phyloP scores from a whole-genome alignment of 2,113 vertebrate genomes.

The Sprattus sprattus region DNA sequence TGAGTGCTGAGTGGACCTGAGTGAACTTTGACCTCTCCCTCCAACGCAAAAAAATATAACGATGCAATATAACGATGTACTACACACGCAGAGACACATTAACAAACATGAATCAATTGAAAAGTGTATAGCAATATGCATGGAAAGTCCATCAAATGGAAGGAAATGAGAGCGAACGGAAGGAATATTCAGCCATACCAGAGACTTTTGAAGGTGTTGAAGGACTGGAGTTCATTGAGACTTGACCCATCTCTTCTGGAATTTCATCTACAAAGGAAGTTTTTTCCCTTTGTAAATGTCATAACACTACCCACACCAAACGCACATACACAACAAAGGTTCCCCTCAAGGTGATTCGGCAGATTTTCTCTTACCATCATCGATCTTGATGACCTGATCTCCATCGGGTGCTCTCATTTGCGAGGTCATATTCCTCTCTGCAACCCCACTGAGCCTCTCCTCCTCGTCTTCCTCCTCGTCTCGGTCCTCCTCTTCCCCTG shows the following conservation, averaged over 20 bases:
- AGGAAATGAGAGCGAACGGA: background rate
- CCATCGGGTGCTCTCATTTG: conserved; percentile 41
- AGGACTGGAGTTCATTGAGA: conserved; percentile 37
- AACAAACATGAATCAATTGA: too few species aligned
- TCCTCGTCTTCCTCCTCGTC: conserved; percentile 51
- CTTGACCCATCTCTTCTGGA: conserved; percentile 46
- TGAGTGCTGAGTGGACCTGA: background rate
- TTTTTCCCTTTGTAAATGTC: background rate
- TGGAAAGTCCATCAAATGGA: background rate
- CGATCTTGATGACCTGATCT: conserved; percentile 68
- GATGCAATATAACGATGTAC: too few species aligned
- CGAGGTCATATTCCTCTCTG: conserved; percentile 49
- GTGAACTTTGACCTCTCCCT: too few species aligned
- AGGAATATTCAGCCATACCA: background rate
- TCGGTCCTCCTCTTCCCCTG: conserved; percentile 46
- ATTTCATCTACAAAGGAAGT: conserved; percentile 40
- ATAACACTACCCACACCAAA: background rate
- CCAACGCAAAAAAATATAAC: too few species aligned
- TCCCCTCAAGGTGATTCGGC: conserved; percentile 43
- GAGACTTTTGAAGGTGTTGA: conserved; percentile 6
- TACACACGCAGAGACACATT: too few species aligned
- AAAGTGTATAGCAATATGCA: too few species aligned
- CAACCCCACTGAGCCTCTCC: conserved; percentile 39
- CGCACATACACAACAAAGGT: background rate
- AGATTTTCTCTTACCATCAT: conserved; percentile 64